phyloP scores from a whole-genome alignment of 1,140 invertebrate genomes.

The Microplitis mediator region DNA sequence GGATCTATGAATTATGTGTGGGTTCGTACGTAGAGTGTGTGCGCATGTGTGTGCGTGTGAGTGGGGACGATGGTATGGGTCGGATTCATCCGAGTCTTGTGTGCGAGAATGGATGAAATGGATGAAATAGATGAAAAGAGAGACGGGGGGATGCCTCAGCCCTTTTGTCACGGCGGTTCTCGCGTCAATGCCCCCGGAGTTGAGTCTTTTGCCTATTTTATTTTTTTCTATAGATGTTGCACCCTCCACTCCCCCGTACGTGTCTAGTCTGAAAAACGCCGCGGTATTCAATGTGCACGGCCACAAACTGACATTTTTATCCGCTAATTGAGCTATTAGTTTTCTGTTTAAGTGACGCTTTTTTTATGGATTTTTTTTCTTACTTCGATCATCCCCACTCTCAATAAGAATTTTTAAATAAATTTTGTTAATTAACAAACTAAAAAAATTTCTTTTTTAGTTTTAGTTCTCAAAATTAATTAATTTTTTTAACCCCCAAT shows the following conservation, averaged over 20 bases:
- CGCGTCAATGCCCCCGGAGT: conserved; percentile 60
- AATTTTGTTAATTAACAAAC: too few species aligned
- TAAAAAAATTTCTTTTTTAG: too few species aligned
- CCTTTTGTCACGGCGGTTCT: conserved; percentile 60
- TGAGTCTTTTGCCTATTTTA: conserved; percentile 41
- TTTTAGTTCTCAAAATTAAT: too few species aligned
- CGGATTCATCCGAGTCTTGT: not conserved
- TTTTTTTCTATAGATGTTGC: conserved; percentile 24
- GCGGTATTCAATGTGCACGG: not conserved
- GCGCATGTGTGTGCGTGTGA: not conserved
- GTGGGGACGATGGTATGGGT: too few species aligned
- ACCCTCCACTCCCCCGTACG: not conserved
- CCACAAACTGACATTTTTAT: conserved; percentile 11
- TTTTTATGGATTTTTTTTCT: not conserved
- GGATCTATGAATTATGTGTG: not conserved
- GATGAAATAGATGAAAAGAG: not conserved
- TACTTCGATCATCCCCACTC: not conserved
- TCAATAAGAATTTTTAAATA: not conserved
- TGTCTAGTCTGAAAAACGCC: not conserved
- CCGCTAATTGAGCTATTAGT: conserved; percentile 9
- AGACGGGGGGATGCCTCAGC: conserved; percentile 56
- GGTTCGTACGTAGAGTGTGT: not conserved
- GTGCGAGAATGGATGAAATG: conserved; percentile 24
- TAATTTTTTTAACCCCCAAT: too few species aligned
- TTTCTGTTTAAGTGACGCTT: not conserved